Evolutionary conservation across 2,888 invertebrate species (phyloP).

Genomic region (Hydrotaea diabolus): DNA sequence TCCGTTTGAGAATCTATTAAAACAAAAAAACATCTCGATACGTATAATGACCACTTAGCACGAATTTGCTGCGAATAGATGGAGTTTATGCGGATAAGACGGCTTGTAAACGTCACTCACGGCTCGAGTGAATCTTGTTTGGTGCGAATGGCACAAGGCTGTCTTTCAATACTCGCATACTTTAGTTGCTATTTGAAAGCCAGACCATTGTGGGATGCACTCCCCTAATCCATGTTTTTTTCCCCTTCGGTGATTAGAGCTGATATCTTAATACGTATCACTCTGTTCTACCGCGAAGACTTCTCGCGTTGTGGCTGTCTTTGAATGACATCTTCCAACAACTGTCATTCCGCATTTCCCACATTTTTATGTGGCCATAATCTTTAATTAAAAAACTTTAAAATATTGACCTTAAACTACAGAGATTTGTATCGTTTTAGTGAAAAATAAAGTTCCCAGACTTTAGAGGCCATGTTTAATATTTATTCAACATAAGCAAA

Average conservation of each 20-base stretch:
- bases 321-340: background rate
- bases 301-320: background rate
- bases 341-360: background rate
- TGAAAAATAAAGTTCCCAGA: slow-evolving; percentile 19
- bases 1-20: slow-evolving; percentile 32
- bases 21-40: slow-evolving; percentile 16
- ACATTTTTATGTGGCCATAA: slow-evolving; percentile 7
- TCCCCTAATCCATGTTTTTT: too few species aligned
- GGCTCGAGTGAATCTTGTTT: too few species aligned
- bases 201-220: too few species aligned
- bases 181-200: too few species aligned
- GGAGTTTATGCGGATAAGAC: background rate
- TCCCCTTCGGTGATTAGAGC: background rate
- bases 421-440: background rate
- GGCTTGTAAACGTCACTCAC: background rate
- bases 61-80: background rate
- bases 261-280: background rate
- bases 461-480: background rate
- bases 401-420: slow-evolving; percentile 33
- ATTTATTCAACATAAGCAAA: background rate
- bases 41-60: background rate
- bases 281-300: too few species aligned
- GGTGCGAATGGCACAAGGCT: too few species aligned
- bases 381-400: slow-evolving; percentile 27
- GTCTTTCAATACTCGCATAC: too few species aligned